Evolutionary conservation across 2,888 invertebrate species (phyloP).

Genomic region (Drosophila subquinaria): DNA sequence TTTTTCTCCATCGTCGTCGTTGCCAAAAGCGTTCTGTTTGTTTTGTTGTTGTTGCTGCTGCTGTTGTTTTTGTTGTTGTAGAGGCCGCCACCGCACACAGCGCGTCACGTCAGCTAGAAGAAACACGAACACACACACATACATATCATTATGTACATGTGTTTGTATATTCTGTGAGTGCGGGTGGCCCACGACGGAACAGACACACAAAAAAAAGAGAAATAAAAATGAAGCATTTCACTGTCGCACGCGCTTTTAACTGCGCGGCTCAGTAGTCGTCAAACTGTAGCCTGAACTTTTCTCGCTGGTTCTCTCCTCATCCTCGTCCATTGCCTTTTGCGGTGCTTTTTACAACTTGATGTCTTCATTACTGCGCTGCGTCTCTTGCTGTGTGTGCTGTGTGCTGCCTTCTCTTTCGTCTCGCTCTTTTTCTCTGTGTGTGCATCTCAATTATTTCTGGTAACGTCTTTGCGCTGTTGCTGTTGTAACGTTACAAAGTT

Average conservation of each 20-base stretch:
- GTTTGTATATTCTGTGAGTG: conserved; percentile 35
- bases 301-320: conserved; percentile 26
- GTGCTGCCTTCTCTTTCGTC: conserved; percentile 9
- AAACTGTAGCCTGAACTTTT: conserved; percentile 55
- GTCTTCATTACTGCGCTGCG: conserved; percentile 75
- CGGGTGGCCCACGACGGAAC: conserved; percentile 58
- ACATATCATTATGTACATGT: conserved; percentile 3
- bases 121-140: conserved; percentile 18
- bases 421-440: conserved; percentile 9
- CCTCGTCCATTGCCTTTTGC: conserved; percentile 50
- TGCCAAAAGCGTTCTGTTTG: conserved; percentile 59
- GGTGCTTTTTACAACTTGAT: conserved; percentile 80
- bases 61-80: conserved; percentile 37
- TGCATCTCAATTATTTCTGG: conserved; percentile 77
- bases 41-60: conserved; percentile 27
- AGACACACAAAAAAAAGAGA: conserved; percentile 12
- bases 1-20: conserved; percentile 35
- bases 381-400: conserved; percentile 30
- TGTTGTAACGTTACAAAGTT: conserved; percentile 60
- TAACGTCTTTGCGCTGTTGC: conserved; percentile 28
- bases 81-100: conserved; percentile 57
- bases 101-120: conserved; percentile 63
- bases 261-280: conserved; percentile 30
- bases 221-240: conserved; percentile 52
- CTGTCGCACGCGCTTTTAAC: conserved; percentile 70